phyloP scores from a whole-genome alignment of 2,888 invertebrate species.

The Eristalis pertinax region DNA sequence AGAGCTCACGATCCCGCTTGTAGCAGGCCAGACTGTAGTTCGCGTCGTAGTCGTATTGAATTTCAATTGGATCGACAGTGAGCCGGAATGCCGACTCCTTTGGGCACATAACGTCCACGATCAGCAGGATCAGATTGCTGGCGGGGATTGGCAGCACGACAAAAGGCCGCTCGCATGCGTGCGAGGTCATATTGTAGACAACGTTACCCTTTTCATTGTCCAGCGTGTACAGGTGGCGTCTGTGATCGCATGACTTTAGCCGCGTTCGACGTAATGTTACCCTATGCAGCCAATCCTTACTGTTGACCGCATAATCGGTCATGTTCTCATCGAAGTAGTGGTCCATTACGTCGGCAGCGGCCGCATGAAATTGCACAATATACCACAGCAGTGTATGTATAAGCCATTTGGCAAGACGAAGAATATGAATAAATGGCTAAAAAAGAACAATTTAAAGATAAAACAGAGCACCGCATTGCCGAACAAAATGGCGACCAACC shows the following conservation, averaged over 20 bases:
- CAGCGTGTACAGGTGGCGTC: constrained; percentile 83
- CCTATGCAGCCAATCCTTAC: constrained; percentile 84
- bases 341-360: constrained; percentile 82
- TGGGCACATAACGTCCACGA: constrained; percentile 87
- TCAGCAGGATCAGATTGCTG: constrained; percentile 90
- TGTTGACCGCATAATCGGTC: constrained; percentile 81
- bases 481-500: constrained; percentile 81
- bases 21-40: constrained; percentile 86
- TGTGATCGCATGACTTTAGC: constrained; percentile 92
- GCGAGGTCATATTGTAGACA: constrained; percentile 82
- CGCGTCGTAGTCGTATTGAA: constrained; percentile 80
- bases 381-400: constrained; percentile 84
- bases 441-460: neutral
- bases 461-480: neutral
- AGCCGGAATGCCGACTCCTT: constrained; percentile 82
- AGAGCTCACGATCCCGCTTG: constrained; percentile 84
- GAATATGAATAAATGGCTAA: constrained; percentile 85
- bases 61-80: constrained; percentile 80
- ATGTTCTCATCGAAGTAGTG: constrained; percentile 83
- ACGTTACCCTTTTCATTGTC: constrained; percentile 83
- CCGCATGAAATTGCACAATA: constrained; percentile 83
- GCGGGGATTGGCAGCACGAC: constrained; percentile 88
- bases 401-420: constrained; percentile 84
- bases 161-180: constrained; percentile 84
- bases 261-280: constrained; percentile 89